Conservation (phyloP, 2,113 vertebrate species). For the Zootoca vivipara region DNA sequence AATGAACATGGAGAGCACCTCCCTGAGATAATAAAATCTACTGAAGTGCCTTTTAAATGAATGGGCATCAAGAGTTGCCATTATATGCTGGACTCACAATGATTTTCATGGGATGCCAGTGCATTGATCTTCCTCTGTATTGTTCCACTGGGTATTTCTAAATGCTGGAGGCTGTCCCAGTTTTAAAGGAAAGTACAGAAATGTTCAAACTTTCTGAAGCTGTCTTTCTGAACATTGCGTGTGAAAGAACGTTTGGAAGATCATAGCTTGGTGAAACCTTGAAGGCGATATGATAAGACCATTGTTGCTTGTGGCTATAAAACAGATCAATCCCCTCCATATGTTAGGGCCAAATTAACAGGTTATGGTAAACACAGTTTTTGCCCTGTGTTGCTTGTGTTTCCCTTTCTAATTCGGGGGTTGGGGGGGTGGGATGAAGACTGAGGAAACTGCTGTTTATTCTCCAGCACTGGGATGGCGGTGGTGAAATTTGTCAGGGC, state of each 20-base stretch:
- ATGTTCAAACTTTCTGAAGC: conserved; percentile 5
- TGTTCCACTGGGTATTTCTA: background rate
- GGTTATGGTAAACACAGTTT: background rate
- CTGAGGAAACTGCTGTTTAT: background rate
- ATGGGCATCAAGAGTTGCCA: background rate
- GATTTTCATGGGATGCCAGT: background rate
- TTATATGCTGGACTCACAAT: background rate
- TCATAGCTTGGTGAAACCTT: background rate
- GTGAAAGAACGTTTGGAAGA: background rate
- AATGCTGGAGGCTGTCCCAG: conserved; percentile 5
- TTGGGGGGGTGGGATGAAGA: background rate
- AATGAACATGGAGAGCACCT: background rate
- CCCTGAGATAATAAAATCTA: background rate
- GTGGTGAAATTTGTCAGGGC: background rate
- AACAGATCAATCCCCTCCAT: background rate
- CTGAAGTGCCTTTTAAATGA: background rate
- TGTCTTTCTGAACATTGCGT: background rate
- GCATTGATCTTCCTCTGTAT: background rate
- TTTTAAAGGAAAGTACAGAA: background rate
- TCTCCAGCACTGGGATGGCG: background rate
- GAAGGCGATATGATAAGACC: background rate
- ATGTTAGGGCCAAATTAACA: background rate
- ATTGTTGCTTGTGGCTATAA: background rate
- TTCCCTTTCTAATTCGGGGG: background rate
- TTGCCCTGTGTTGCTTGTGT: background rate